These are phyloP conservation scores for Columba janthina DNA, from an alignment of 2,113 vertebrate genomes.

Conservation along the genomic window DNA sequence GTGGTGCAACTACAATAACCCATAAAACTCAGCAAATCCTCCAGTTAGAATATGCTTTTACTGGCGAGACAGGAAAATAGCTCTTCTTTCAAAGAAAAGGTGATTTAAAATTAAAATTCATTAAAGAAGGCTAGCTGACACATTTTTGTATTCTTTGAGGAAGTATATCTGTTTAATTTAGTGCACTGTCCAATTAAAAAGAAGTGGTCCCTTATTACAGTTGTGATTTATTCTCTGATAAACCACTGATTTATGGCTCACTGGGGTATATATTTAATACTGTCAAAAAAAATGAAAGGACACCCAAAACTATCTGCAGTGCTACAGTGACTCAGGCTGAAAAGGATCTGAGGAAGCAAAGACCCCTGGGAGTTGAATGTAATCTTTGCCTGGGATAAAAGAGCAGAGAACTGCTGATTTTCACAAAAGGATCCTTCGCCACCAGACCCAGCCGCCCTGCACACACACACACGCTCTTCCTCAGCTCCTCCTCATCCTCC, in stretches of 20 bases:
- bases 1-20: conserved; percentile 7
- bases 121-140: conserved; percentile 73
- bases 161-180: conserved; percentile 76
- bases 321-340: conserved; percentile 73
- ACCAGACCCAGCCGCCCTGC: conserved; percentile 3
- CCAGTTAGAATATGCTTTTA: conserved; percentile 33
- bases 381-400: conserved; percentile 80
- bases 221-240: conserved; percentile 80
- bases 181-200: conserved; percentile 77
- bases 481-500: background rate
- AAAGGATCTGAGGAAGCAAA: conserved; percentile 77
- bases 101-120: conserved; percentile 75
- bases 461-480: background rate
- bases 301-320: conserved; percentile 79
- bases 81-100: conserved; percentile 70
- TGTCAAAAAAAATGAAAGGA: conserved; percentile 70
- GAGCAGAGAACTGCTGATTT: conserved; percentile 71
- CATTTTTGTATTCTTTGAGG: conserved; percentile 73
- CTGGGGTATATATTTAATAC: conserved; percentile 78
- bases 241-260: conserved; percentile 78
- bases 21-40: conserved; percentile 48
- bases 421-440: conserved; percentile 70
- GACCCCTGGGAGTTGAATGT: conserved; percentile 78
- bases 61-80: background rate
- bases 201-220: conserved; percentile 80